These are phyloP conservation scores for Chloromyia formosa DNA, from an alignment of 2,888 invertebrate species.

Conservation along the genomic window DNA sequence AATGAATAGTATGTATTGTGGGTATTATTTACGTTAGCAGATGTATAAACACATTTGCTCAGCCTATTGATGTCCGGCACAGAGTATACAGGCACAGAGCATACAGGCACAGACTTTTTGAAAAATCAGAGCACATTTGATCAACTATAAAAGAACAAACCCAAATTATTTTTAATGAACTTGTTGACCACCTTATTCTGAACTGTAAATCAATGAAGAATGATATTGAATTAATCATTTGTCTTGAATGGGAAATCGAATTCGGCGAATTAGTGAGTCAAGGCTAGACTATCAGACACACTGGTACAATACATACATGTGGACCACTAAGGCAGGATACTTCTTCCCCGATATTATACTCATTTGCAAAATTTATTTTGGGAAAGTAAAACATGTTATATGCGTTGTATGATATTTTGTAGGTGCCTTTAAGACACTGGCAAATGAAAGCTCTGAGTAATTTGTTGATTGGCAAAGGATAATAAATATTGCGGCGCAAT, in stretches of 20 bases:
- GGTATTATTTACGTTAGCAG: no score
- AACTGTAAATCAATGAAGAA: neutral
- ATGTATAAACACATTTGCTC: no score
- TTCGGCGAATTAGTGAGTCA: neutral
- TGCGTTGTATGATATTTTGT: neutral
- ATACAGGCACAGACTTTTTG: no score
- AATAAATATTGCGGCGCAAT: neutral
- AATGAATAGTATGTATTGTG: no score
- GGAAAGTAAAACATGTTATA: neutral
- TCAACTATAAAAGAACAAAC: no score
- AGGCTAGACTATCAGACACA: neutral
- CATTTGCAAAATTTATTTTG: neutral
- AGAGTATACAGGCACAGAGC: no score
- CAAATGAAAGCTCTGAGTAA: neutral
- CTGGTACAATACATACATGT: no score
- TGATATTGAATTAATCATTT: neutral
- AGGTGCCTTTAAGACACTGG: neutral
- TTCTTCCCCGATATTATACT: neutral
- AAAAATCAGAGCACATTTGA: no score
- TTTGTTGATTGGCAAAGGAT: neutral
- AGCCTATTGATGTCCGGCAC: no score
- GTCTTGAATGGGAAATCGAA: neutral
- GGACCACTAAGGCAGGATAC: neutral
- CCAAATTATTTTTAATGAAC: no score
- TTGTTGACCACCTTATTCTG: neutral